These are phyloP conservation scores for Apis cerana DNA, from an alignment of 1,140 invertebrate species.

Conservation along the genomic window DNA sequence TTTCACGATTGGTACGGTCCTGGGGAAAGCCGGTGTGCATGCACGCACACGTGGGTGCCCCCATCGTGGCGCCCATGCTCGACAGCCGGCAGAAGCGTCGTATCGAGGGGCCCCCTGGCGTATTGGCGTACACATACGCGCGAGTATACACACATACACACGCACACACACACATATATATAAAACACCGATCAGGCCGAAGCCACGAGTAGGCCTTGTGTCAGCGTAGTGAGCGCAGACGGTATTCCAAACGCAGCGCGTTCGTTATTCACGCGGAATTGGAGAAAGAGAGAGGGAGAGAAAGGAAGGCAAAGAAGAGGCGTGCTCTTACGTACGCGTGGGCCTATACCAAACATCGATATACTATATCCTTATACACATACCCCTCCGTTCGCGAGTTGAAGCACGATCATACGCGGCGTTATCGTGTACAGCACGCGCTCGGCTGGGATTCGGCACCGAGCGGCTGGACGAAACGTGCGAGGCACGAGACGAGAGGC, in stretches of 20 bases:
- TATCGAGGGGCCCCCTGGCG: conserved; percentile 30
- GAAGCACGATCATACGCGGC: background rate
- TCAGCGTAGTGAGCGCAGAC: conserved; percentile 34
- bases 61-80: conserved; percentile 1
- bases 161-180: background rate
- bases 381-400: background rate
- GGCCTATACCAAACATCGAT: no score
- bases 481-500: conserved; percentile 1
- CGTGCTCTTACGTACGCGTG: background rate
- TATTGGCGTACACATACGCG: conserved; percentile 29
- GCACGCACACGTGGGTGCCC: conserved; percentile 36
- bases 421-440: background rate
- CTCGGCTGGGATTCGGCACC: background rate
- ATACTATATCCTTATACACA: no score
- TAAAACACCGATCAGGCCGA: conserved; percentile 32
- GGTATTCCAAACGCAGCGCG: conserved; percentile 12
- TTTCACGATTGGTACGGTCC: conserved; percentile 28
- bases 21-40: conserved; percentile 11
- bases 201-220: conserved; percentile 55
- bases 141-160: background rate
- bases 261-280: background rate
- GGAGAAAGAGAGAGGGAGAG: background rate
- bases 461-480: background rate
- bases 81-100: conserved; percentile 10
- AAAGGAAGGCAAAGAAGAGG: background rate